Base-by-base conservation (phyloP, 1,140 invertebrate species). In the Bombus waltoni region DNA sequence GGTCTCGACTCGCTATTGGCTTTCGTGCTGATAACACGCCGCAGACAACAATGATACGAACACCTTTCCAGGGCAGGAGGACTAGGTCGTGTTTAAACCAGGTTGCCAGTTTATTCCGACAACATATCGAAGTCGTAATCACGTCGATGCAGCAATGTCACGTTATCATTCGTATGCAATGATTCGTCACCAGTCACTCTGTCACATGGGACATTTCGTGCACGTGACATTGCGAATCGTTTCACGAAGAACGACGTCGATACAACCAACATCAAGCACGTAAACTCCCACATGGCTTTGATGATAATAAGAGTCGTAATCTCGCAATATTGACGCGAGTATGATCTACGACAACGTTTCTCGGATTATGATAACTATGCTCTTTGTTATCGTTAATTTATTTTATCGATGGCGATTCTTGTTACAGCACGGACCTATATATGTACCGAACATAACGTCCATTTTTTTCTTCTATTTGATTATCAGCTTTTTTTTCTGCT, bases 11-110 rank as follows among this genome's bases (percentile, higher is more conserved):
- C 65, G 66, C 66, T 53, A 84, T 84, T 84, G 75, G 76, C 40
- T 78, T n/a, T 59, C 59, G 73, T 62, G 47, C 44, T 77, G 88
- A 90, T 90, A 89, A 83, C 66, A 44, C 57, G 68, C 38, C 68
- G 81, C n/a, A 59, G 87, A 85, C 76, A 44, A 65, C 70, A 72
- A 89, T 77, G 76, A 90, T 78, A 40, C 77, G 80, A 81, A 80
- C 78, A 35, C 47, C 78, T 91, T 92, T 93, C 77, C 77, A 93
- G 91, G 90, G 79, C 88, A 93, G 87, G 87, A 78, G 87, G 90
- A 92, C 92, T 94, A 92, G 93, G 93, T 94, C 93, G 90, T 59
- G 87, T 81, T 82, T 81, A 86, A 91, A 89, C 89, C 87, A 65
- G 86, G 82, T 89, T 91, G 86, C 77, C 85, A 78, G 85, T 87